These are phyloP conservation scores for Epizoanthus rinbou DNA, from an alignment of 92 coral and sea anemone genomes.

Conservation along the genomic window DNA sequence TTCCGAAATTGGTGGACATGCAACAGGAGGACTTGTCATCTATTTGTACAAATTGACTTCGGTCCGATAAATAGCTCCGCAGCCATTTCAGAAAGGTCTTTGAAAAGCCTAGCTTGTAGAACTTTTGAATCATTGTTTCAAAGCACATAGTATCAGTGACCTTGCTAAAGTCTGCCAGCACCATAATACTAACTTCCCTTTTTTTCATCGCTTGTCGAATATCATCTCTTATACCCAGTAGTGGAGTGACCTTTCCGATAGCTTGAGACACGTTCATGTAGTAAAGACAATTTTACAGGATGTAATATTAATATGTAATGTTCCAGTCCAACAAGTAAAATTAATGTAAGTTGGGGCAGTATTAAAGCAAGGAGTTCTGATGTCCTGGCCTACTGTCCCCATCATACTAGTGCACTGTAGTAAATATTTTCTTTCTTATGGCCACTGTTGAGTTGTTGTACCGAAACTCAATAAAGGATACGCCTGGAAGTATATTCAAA, in stretches of 20 bases:
- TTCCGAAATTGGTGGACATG: conserved; percentile 32
- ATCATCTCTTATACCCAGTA: conserved; percentile 49
- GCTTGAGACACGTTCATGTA: conserved; percentile 39
- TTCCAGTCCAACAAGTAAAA: too few species aligned
- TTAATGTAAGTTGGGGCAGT: too few species aligned
- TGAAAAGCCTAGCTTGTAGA: conserved; percentile 46
- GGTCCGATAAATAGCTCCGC: conserved; percentile 47
- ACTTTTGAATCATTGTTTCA: conserved; percentile 30
- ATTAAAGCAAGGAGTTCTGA: too few species aligned
- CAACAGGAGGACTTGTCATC: conserved; percentile 41
- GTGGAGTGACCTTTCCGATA: conserved; percentile 60
- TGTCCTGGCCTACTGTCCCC: too few species aligned
- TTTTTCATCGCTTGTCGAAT: conserved; percentile 46
- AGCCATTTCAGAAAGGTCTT: conserved; percentile 48
- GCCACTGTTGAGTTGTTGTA: too few species aligned
- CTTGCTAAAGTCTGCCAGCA: conserved; percentile 4
- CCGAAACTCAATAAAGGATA: too few species aligned
- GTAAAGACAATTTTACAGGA: conserved; percentile 10
- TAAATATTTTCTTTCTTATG: background rate
- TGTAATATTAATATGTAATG: too few species aligned
- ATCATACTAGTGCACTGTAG: too few species aligned
- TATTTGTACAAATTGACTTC: conserved; percentile 45
- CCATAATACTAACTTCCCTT: conserved; percentile 10
- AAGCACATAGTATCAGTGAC: conserved; percentile 23
- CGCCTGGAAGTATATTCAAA: too few species aligned